Evolutionary conservation across 1,140 invertebrate species (phyloP).

Genomic region (Aphelinus atriplicis): DNA sequence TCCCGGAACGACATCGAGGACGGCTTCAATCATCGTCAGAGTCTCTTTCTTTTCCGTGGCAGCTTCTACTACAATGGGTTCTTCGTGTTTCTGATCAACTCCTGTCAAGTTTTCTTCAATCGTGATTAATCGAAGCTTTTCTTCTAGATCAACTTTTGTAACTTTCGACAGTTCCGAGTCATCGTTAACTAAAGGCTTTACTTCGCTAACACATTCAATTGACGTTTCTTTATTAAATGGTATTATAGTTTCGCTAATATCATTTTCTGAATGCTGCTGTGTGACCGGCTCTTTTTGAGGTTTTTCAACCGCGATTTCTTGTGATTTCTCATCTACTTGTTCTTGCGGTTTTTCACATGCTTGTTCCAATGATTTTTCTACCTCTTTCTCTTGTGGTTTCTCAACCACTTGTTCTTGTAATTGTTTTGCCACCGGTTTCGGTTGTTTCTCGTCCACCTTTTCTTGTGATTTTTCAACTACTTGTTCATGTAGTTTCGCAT

Average conservation of each 20-base stretch:
- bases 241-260: neutral
- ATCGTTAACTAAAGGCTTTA: neutral
- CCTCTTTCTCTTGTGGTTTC: too few species aligned
- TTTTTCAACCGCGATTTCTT: neutral
- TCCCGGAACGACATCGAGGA: neutral
- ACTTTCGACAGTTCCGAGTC: neutral
- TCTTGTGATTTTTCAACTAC: neutral
- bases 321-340: neutral
- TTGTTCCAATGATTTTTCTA: too few species aligned
- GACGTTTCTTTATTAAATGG: conserved; percentile 3
- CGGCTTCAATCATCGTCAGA: neutral
- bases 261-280: neutral
- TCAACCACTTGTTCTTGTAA: too few species aligned
- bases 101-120: neutral
- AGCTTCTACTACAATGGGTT: conserved; percentile 1
- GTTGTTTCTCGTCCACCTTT: neutral
- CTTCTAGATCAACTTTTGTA: neutral
- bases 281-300: neutral
- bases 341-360: neutral
- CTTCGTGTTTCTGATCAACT: conserved; percentile 9
- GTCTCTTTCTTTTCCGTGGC: conserved; percentile 1
- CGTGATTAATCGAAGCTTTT: neutral
- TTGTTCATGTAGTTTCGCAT: neutral
- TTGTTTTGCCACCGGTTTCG: too few species aligned
- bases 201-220: neutral